Evolutionary conservation across 2,888 invertebrate genomes (phyloP), one percentile per base, ranked within the genome.

Genomic region (Nematopogon swammerdamellus): DNA sequence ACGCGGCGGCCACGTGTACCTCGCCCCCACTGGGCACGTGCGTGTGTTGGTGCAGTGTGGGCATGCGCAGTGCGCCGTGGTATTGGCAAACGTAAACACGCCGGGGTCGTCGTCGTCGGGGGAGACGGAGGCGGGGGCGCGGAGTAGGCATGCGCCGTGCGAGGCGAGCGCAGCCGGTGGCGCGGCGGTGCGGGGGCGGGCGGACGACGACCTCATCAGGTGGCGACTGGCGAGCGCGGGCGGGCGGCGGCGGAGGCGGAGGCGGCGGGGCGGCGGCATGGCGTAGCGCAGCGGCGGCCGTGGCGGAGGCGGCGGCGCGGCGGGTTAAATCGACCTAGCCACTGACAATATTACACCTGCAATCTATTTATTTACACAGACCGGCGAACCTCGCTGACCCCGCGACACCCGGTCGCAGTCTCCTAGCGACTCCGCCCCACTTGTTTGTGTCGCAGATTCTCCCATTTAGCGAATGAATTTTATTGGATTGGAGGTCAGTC

Each of bases 71-170:
- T 36, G 36, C 36, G 36, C 36, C 11, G 25, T n/a, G 10, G 25
- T 25, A 10, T 10, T 25, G 5, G 25, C 25, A 10, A 25, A 25
- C 25, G 25, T 25, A 25, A 25, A 25, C 25, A 25, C 25, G 49
- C 49, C 30, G 57, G 55, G 56, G 58, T 58, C 57, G 58, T 55
- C 51, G 54, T 50, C 53, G 53, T 54, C 44, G 54, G 55, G 53
- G 8, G 11, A n/a, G 56, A 52, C 57, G 36, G 18, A 46, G 47
- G 48, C 70, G 75, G 67, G 65, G 69, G 58, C 54, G 62, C 66
- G 64, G 64, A 63, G 65, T 68, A 69, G 71, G 74, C 76, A 66
- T 72, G 77, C 76, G 77, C 63, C 51, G 53, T 63, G n/a, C n/a
- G n/a, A 55, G 18, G 18, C 44, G 16, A 56, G 53, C 49, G 55